Evolutionary conservation across 2,113 vertebrate genomes (phyloP), one percentile per base, ranked within the genome.

Genomic region (Vireo altiloquus): DNA sequence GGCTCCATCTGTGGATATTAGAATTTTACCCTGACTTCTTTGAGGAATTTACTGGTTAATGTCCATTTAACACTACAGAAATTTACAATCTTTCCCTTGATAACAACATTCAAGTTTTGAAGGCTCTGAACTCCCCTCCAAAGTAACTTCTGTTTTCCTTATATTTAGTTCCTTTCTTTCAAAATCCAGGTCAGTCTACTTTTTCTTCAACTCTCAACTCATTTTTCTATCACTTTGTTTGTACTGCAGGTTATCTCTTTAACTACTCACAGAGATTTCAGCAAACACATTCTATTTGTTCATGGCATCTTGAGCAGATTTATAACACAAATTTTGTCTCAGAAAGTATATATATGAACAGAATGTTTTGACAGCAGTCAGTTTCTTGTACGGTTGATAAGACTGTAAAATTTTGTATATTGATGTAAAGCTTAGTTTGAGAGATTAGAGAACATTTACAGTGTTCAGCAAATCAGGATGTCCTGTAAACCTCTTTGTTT

Each of bases 321-420:
- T 65, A 49, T 46, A 94, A 84, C 0, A 4, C 22, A 87, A 57
- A 71, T 40, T 2, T 4, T 60, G 44, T 64, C 37, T 89, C 61
- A 68, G 66, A 69, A 94, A 92, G 16, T 53, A 35, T 69, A 87
- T 24, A 87, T 44, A 66, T 42, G 64, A 25, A 54, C 76, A 60
- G 65, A 84, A 74, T 63, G 28, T 91, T 92, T 92, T 91, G 89
- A 85, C 81, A 95, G 74, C 87, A 94, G 68, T 49, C 49, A 87
- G 44, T 46, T 87, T 87, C 46, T 54, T 50, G 23, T 57, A 57
- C 0, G 0, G 70, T 56, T 76, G 61, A 28, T 79, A 89, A 87
- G 46, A 68, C 72, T 82, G 37, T 20, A 87, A 65, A 82, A 69
- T 95, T 95, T 89, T 72, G 40, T 22, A 61, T 76, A 28, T 33